Percentiles rank a stretch among this genome's conserved stretches.
Evolutionary conservation across 2,797 vertebrate genomes (phyloP).

Genomic region (Diplodus sargus): DNA sequence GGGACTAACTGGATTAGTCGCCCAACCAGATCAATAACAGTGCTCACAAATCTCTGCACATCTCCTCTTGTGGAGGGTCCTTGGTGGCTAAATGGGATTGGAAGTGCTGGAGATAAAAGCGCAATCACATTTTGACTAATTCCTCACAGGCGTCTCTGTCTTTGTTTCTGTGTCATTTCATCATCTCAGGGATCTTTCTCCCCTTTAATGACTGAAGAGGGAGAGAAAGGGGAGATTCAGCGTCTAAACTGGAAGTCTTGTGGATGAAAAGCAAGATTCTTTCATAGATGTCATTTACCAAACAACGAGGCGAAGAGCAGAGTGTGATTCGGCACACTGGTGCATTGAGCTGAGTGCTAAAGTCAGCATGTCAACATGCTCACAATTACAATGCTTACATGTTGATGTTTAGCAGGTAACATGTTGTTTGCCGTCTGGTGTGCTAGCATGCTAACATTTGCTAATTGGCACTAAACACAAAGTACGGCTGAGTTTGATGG

Average conservation of each 20-base stretch:
- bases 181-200: constrained; percentile 42
- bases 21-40: constrained; percentile 63
- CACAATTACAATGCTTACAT: not conserved
- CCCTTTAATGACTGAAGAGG: constrained; percentile 42
- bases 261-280: constrained; percentile 10
- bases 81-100: constrained; percentile 53
- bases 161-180: constrained; percentile 65
- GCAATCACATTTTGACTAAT: constrained; percentile 60
- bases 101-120: constrained; percentile 59
- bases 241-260: constrained; percentile 1
- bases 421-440: not conserved
- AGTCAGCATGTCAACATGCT: too few relatives aligned
- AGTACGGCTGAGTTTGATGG: not conserved
- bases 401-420: not conserved
- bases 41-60: constrained; percentile 53
- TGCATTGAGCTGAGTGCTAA: too few relatives aligned
- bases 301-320: too few relatives aligned
- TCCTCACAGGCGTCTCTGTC: constrained; percentile 41
- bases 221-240: constrained; percentile 13
- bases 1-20: constrained; percentile 58
- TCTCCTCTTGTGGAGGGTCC: constrained; percentile 45
- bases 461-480: too few relatives aligned
- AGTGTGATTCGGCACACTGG: too few relatives aligned
- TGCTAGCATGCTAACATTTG: not conserved
- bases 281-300: too few relatives aligned